A percentile compares a stretch with the other conserved stretches of the same genome.
These are phyloP conservation scores for Bactericera cockerelli DNA, from an alignment of 1,140 invertebrate genomes.

Conservation along the genomic window DNA sequence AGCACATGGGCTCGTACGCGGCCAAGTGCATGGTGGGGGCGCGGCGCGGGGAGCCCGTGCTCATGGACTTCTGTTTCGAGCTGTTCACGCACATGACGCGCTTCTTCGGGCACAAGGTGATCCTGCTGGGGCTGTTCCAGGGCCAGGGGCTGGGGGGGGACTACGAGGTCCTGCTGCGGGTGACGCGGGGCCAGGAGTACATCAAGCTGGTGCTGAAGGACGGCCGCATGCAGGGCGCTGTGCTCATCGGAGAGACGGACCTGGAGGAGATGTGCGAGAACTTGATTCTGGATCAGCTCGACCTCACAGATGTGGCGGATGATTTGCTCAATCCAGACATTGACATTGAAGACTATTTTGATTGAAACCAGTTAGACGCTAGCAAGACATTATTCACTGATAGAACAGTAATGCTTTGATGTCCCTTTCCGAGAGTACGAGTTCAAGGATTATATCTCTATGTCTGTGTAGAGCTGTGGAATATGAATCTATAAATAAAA, in stretches of 20 bases:
- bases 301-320: slow-evolving; percentile 75
- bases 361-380: too few relatives aligned
- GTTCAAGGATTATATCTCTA: slow-evolving; percentile 50
- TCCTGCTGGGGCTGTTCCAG: slow-evolving; percentile 86
- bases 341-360: slow-evolving; percentile 99
- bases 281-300: slow-evolving; percentile 86
- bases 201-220: slow-evolving; percentile 80
- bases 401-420: too few relatives aligned
- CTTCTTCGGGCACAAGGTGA: slow-evolving; percentile 89
- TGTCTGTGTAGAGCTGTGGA: too few relatives aligned
- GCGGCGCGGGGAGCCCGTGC: slow-evolving; percentile 41
- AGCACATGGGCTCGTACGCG: slow-evolving; percentile 91
- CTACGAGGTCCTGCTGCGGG: slow-evolving; percentile 75
- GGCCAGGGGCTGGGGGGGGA: slow-evolving; percentile 69
- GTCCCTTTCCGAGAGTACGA: slow-evolving; percentile 65
- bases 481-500: too few relatives aligned
- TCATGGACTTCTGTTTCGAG: slow-evolving; percentile 92
- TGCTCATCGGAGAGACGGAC: slow-evolving; percentile 92
- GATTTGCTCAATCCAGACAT: slow-evolving; percentile 87
- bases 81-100: slow-evolving; percentile 90
- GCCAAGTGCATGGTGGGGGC: slow-evolving; percentile 73
- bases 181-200: slow-evolving; percentile 71
- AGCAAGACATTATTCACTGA: too few relatives aligned
- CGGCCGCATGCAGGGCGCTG: slow-evolving; percentile 75
- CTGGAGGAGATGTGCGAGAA: slow-evolving; percentile 98